Evolutionary conservation across 1,140 invertebrate genomes (phyloP).

Genomic region (Kradibia gibbosae): DNA sequence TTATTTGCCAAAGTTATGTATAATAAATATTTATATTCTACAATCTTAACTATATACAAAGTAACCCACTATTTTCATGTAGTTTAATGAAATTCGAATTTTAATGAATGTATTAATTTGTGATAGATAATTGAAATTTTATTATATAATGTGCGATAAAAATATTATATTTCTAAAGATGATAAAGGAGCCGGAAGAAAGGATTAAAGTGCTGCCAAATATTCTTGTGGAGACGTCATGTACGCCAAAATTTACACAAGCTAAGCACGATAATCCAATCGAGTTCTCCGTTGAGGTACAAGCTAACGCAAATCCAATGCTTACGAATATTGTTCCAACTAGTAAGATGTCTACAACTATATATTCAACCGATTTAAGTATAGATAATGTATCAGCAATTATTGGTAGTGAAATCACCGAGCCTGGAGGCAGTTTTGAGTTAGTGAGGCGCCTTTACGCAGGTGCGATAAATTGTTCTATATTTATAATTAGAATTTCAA

Average conservation of each 20-base stretch:
- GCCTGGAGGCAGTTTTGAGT: constrained; percentile 39
- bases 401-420: constrained; percentile 45
- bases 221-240: not conserved
- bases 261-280: no score
- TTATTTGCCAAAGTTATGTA: no score
- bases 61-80: no score
- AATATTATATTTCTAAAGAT: not conserved
- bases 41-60: no score
- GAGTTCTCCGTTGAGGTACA: not conserved
- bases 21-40: no score
- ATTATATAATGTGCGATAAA: not conserved
- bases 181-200: not conserved
- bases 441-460: constrained; percentile 34
- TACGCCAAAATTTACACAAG: not conserved
- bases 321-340: not conserved
- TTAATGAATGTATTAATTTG: no score
- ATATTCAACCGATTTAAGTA: not conserved
- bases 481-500: no score
- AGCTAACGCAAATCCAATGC: not conserved
- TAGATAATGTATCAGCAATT: constrained; percentile 45
- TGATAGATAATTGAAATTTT: no score
- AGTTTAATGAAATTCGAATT: no score
- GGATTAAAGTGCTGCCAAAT: not conserved
- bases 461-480: not conserved
- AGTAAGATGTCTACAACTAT: constrained; percentile 13